Conservation (phyloP, 2,888 invertebrate genomes). For the Acleris literana region DNA sequence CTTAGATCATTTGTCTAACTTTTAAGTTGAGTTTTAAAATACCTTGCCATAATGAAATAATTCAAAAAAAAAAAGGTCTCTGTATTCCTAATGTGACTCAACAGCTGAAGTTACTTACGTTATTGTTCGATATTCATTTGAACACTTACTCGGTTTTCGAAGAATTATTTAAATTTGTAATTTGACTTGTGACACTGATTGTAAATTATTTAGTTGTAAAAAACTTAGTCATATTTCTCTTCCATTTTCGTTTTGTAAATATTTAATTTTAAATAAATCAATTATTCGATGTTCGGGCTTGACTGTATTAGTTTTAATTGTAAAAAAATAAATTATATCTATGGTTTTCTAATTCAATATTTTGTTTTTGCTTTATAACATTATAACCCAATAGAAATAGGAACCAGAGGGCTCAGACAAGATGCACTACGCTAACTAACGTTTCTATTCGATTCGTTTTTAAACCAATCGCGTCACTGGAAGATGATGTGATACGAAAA, state of each 20-base stretch:
- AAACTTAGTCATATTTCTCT: conserved; percentile 38
- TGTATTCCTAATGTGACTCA: no score
- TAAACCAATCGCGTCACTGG: no score
- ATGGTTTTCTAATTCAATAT: conserved; percentile 43
- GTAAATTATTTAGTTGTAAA: conserved; percentile 10
- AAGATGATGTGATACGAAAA: no score
- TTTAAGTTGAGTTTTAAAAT: no score
- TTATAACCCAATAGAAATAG: neutral
- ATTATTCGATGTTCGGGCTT: conserved; percentile 38
- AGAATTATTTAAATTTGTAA: neutral
- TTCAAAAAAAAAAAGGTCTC: no score
- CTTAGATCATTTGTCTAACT: no score
- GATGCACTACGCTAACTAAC: no score
- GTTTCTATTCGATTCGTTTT: no score
- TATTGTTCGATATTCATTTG: no score
- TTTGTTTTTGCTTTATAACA: conserved; percentile 9
- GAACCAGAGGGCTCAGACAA: no score
- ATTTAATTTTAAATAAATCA: conserved; percentile 32
- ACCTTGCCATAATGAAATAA: no score
- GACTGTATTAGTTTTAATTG: conserved; percentile 48
- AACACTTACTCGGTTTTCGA: neutral
- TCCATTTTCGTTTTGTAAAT: conserved; percentile 39
- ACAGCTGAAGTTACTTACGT: no score
- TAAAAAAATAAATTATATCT: conserved; percentile 49
- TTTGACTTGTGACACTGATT: conserved; percentile 10